Percentiles rank a stretch among this genome's conserved stretches.
These are phyloP conservation scores for Rutpela maculata DNA, from an alignment of 2,888 invertebrate genomes.

Conservation along the genomic window DNA sequence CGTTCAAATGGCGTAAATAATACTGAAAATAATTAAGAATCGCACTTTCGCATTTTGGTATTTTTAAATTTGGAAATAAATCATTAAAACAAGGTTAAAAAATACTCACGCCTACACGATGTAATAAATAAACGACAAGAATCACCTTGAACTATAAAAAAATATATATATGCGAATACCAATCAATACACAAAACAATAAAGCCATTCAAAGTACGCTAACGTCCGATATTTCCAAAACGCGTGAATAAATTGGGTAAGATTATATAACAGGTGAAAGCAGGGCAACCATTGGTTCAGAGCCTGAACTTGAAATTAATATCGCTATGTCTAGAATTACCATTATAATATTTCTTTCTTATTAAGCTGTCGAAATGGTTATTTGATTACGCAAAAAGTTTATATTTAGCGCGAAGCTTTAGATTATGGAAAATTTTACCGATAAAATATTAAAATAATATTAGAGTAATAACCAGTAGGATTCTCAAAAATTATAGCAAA, in stretches of 20 bases:
- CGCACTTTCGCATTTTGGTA: not conserved
- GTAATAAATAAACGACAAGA: not conserved
- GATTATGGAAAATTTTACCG: not conserved
- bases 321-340: not conserved
- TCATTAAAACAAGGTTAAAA: not conserved
- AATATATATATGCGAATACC: not conserved
- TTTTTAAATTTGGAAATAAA: not conserved
- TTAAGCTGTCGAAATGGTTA: not conserved
- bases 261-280: conserved; percentile 30
- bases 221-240: not conserved
- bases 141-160: conserved; percentile 25
- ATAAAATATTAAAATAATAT: too few relatives aligned
- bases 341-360: not conserved
- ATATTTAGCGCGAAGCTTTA: not conserved
- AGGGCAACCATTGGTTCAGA: not conserved
- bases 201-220: not conserved
- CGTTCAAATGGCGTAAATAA: too few relatives aligned
- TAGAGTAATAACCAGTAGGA: too few relatives aligned
- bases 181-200: not conserved
- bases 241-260: not conserved
- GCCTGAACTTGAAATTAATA: conserved; percentile 23
- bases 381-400: not conserved
- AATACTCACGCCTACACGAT: not conserved
- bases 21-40: not conserved
- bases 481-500: too few relatives aligned